These are phyloP conservation scores for Paradoxurus hermaphroditus DNA, from an alignment of 2,113 vertebrate species.

Conservation along the genomic window DNA sequence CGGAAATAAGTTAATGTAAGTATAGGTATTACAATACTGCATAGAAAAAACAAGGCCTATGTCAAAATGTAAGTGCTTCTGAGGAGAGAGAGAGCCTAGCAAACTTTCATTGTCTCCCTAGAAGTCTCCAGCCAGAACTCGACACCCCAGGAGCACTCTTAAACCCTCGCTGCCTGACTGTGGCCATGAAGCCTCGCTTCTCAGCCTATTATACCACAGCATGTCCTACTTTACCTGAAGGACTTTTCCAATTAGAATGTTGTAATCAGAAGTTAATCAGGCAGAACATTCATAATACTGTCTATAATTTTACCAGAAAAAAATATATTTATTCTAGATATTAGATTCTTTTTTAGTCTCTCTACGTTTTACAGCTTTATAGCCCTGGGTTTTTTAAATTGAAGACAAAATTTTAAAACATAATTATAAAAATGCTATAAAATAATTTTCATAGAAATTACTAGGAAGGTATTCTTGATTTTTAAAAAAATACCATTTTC, in stretches of 20 bases:
- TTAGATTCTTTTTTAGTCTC: constrained; percentile 54
- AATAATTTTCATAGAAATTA: constrained; percentile 41
- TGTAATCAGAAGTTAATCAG: constrained; percentile 73
- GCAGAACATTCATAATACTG: constrained; percentile 70
- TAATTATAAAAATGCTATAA: constrained; percentile 31
- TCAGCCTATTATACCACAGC: constrained; percentile 4
- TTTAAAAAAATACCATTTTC: not conserved
- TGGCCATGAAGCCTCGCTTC: not conserved
- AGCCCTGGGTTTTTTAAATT: not conserved
- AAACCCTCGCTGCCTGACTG: not conserved
- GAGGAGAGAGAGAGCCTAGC: not conserved
- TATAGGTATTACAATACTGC: not conserved
- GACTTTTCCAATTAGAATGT: constrained; percentile 76
- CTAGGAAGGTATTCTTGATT: not conserved
- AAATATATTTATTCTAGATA: constrained; percentile 61
- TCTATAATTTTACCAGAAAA: constrained; percentile 69
- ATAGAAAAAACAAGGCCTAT: not conserved
- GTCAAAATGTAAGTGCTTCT: not conserved
- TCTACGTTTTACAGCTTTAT: constrained; percentile 8
- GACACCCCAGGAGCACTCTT: not conserved
- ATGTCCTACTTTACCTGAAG: constrained; percentile 69
- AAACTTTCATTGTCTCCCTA: not conserved
- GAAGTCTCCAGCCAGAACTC: not conserved
- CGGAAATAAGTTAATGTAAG: not conserved
- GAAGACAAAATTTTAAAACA: constrained; percentile 25